Percentiles rank a stretch among this genome's conserved stretches.
phyloP scores from a whole-genome alignment of 1,140 invertebrate genomes.

The Portunus trituberculatus region DNA sequence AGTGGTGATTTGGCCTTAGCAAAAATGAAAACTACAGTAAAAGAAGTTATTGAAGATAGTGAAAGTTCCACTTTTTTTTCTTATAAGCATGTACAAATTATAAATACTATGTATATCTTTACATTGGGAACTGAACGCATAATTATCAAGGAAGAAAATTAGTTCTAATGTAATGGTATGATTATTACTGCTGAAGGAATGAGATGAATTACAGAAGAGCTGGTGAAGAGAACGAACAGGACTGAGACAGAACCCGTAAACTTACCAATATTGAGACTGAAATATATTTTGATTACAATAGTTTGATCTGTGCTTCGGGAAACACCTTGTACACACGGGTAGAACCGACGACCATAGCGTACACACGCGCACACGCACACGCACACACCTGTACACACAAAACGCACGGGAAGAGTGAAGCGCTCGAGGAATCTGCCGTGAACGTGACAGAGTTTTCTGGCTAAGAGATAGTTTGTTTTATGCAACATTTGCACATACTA shows the following conservation, averaged over 20 bases:
- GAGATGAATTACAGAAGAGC: background rate
- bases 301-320: slow-evolving; percentile 70
- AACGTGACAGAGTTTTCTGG: background rate
- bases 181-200: background rate
- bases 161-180: background rate
- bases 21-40: background rate
- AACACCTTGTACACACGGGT: slow-evolving; percentile 18
- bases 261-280: slow-evolving; percentile 31
- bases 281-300: slow-evolving; percentile 71
- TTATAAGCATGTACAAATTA: slow-evolving; percentile 54
- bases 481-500: background rate
- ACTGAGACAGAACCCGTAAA: slow-evolving; percentile 42
- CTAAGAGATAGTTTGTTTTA: background rate
- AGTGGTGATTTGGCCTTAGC: background rate
- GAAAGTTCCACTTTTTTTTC: background rate
- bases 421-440: background rate
- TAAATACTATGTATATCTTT: slow-evolving; percentile 70
- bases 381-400: slow-evolving; percentile 42
- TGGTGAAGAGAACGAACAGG: background rate
- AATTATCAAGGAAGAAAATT: background rate
- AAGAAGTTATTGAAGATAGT: background rate
- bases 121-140: slow-evolving; percentile 53
- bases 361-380: slow-evolving; percentile 30
- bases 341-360: slow-evolving; percentile 12
- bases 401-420: background rate